Base-by-base conservation (phyloP, 2,888 invertebrate species). In the Lasioglossum pauxillum region DNA sequence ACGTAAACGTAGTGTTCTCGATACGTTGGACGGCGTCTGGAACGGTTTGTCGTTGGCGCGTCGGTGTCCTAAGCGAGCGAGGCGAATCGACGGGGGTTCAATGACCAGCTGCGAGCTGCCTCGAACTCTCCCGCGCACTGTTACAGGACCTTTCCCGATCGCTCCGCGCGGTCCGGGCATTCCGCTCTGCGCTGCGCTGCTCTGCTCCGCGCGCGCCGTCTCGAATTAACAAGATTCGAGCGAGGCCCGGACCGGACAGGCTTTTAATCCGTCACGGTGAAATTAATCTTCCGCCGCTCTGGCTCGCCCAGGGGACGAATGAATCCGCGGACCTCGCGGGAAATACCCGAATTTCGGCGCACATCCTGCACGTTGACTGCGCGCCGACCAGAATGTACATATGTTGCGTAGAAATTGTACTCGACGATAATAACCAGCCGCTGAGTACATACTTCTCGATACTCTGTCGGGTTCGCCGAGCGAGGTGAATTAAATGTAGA, bases 301-400 rank as follows among this genome's bases (percentile, higher is more conserved):
- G 35, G 35, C 2, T 67, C 35, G 19, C 76, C 44, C 60, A 35
- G 49, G 44, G 44, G 31, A 31, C 46, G 76, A 64, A 31, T 31
- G 31, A 76, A 60, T 14, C 64, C 64, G 41, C 7, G 27, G 19
- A 27, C 19, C 67, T 16, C 77, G 31, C 44, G 77, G 46, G 67
- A 69, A 49, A 77, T 76, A 19, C 44, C 76, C 35, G 46, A 69
- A 69, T 73, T 73, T 49, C 73, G 67, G 35, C 35, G 35, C 35
- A 23, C 23, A 8, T 35, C 35, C 2, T 67, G 10, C 19, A 19
- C 27, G 19, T 19, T 23, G 1, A 14, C 60, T 60, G 27, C 27
- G 60, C 31, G 8, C 35, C 67, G 35, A 64, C 31, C 5, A 60
- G 27, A 16, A 2, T 60, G 27, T 60, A 44, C 4, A 44, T 44